Evolutionary conservation across 2,888 invertebrate species (phyloP).

Genomic region (Agrilus cyanescens): DNA sequence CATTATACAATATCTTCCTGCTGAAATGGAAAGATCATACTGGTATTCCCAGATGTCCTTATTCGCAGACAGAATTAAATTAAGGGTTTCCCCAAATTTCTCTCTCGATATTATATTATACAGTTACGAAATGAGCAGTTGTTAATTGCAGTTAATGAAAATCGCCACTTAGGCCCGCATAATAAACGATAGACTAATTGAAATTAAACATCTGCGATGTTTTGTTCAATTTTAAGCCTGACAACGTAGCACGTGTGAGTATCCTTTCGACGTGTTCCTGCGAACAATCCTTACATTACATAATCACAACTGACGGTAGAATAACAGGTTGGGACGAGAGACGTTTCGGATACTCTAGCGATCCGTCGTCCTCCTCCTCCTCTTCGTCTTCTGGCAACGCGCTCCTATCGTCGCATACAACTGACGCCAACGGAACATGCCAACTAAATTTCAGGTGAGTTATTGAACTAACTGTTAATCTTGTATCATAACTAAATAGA

Average conservation of each 20-base stretch:
- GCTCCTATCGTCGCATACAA: constrained; percentile 15
- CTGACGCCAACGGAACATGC: constrained; percentile 40
- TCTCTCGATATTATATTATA: no score
- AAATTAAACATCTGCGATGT: background rate
- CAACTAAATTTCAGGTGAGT: constrained; percentile 41
- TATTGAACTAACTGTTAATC: constrained; percentile 1
- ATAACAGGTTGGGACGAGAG: constrained; percentile 54
- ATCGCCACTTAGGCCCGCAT: no score
- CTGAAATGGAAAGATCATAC: no score
- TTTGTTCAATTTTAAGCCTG: constrained; percentile 38
- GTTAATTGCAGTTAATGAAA: no score
- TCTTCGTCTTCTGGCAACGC: constrained; percentile 13
- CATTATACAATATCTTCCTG: no score
- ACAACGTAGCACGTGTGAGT: constrained; percentile 48
- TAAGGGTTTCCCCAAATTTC: no score
- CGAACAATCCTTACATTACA: constrained; percentile 47
- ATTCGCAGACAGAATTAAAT: no score
- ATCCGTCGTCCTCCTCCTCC: constrained; percentile 18
- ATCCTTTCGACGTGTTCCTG: constrained; percentile 57
- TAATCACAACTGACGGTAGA: constrained; percentile 52
- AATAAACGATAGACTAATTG: background rate
- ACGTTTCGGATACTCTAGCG: constrained; percentile 32
- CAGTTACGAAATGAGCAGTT: no score
- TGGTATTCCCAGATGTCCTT: no score
- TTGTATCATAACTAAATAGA: no score